Evolutionary conservation across 2,888 invertebrate species (phyloP).

Genomic region (Leucoptera coffeella): DNA sequence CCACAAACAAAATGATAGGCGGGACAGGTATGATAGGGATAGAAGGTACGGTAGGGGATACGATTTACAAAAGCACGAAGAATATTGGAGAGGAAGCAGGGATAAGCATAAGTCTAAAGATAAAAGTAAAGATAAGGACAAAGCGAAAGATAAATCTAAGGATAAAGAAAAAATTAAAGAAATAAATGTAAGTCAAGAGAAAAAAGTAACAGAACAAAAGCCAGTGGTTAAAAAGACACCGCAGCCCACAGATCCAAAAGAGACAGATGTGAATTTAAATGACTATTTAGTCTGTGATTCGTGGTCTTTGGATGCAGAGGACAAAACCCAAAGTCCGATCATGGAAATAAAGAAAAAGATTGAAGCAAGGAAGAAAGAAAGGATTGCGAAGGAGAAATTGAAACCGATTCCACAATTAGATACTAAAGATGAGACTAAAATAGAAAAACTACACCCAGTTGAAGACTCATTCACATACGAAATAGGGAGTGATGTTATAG

Average conservation of each 20-base stretch:
- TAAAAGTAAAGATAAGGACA: conserved; percentile 2
- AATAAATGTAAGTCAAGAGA: conserved; percentile 1
- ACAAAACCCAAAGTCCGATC: no score
- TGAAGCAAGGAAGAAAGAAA: conserved; percentile 6
- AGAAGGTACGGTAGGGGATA: conserved; percentile 8
- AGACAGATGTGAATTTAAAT: conserved; percentile 28
- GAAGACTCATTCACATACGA: conserved; percentile 36
- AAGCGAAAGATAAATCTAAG: conserved; percentile 5
- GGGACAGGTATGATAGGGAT: conserved; percentile 7
- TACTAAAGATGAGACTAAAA: conserved; percentile 8
- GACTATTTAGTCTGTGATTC: conserved; percentile 43
- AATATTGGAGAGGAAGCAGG: conserved; percentile 7
- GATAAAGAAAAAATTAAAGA: conserved; percentile 2
- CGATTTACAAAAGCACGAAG: conserved; percentile 13
- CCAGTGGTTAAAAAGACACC: conserved; percentile 8
- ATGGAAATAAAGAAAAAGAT: conserved; percentile 10
- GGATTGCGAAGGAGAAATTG: not conserved
- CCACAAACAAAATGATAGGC: conserved; percentile 9
- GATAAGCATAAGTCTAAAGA: conserved; percentile 2
- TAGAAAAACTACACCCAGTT: conserved; percentile 28
- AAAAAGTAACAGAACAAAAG: conserved; percentile 8
- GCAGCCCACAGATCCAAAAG: conserved; percentile 12
- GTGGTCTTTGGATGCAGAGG: conserved; percentile 41
- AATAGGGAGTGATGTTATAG: conserved; percentile 16
- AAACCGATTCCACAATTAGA: not conserved